Percentiles rank a stretch among this genome's conserved stretches.
Evolutionary conservation across 2,888 invertebrate species (phyloP).

Genomic region (Seladonia tumulorum): DNA sequence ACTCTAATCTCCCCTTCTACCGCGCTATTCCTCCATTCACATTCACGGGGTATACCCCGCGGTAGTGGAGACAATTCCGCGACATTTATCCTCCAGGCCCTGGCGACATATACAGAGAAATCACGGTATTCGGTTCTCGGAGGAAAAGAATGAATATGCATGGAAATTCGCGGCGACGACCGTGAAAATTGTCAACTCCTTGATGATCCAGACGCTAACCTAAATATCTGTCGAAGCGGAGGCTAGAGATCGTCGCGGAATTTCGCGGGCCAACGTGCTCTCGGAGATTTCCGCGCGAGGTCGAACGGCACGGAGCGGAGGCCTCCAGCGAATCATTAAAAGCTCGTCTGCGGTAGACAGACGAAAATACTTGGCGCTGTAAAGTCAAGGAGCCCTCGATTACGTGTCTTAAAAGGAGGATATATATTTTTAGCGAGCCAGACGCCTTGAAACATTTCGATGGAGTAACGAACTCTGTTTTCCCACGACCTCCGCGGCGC

Average conservation of each 20-base stretch:
- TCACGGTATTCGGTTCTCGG: not conserved
- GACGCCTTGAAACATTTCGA: conserved; percentile 47
- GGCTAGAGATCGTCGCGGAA: not conserved
- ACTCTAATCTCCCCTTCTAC: too few species aligned
- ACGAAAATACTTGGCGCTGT: conserved; percentile 62
- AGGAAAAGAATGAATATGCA: not conserved
- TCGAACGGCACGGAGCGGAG: conserved; percentile 41
- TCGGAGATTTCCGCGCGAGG: conserved; percentile 3
- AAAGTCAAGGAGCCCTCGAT: conserved; percentile 54
- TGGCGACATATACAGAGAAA: too few species aligned
- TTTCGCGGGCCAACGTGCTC: not conserved
- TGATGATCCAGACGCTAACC: not conserved
- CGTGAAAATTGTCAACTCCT: not conserved
- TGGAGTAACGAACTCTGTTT: conserved; percentile 43
- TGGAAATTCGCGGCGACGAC: not conserved
- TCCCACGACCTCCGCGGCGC: not conserved
- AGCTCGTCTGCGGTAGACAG: conserved; percentile 54
- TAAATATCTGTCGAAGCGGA: not conserved
- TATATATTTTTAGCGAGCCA: conserved; percentile 56
- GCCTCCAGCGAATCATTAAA: conserved; percentile 51
- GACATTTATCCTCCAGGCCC: too few species aligned
- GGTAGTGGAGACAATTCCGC: too few species aligned
- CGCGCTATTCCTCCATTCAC: too few species aligned
- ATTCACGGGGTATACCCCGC: too few species aligned
- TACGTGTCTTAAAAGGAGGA: conserved; percentile 57